Conservation (phyloP, 2,888 invertebrate species). For the Ophonus ardosiacus region DNA sequence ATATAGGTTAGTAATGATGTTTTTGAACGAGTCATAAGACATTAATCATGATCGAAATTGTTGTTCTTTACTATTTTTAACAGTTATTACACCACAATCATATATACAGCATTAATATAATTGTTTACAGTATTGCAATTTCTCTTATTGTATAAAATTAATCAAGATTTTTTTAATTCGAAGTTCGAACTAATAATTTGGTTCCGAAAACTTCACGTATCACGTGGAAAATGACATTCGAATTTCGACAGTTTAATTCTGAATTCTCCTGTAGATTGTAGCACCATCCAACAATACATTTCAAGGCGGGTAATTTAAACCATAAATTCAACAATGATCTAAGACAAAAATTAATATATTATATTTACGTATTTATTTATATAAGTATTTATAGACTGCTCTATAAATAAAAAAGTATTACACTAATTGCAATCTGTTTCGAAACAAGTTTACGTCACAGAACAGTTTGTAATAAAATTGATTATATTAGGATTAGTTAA, state of each 20-base stretch:
- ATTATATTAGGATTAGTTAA: constrained; percentile 10
- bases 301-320: not conserved
- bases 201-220: constrained; percentile 4
- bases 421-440: not conserved
- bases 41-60: constrained; percentile 12
- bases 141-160: not conserved
- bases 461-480: not conserved
- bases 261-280: not conserved
- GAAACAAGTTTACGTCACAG: not conserved
- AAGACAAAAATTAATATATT: not conserved
- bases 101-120: not conserved
- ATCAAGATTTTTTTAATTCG: not conserved
- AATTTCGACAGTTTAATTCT: not conserved
- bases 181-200: not conserved
- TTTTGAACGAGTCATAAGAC: constrained; percentile 28
- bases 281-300: not conserved
- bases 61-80: not conserved
- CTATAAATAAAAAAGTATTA: not conserved
- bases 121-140: not conserved
- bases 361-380: not conserved
- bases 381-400: not conserved
- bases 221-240: not conserved
- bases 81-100: not conserved
- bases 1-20: constrained; percentile 53
- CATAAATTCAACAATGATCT: not conserved